Evolutionary conservation across 2,888 invertebrate genomes (phyloP).

Genomic region (Miltochrista miniata): DNA sequence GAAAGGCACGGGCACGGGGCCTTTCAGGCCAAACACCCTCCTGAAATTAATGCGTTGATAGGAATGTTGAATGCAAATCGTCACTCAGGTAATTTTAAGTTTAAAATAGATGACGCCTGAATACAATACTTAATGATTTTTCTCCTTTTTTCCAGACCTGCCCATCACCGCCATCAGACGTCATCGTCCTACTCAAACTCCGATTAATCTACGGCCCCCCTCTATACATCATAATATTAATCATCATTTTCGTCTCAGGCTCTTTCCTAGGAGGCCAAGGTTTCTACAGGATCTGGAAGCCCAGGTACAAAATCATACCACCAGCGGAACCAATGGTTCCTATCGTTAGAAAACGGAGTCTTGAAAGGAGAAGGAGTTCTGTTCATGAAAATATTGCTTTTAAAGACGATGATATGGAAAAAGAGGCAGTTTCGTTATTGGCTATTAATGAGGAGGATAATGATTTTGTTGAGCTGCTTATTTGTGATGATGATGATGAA

Average conservation of each 20-base stretch:
- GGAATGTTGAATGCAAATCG: too few relatives aligned
- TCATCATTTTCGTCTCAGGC: conserved; percentile 74
- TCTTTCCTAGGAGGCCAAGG: conserved; percentile 68
- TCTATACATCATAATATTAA: conserved; percentile 68
- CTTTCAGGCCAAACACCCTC: too few relatives aligned
- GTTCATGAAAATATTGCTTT: conserved; percentile 55
- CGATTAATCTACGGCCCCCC: conserved; percentile 80
- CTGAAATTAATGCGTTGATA: too few relatives aligned
- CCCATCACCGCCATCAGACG: conserved; percentile 63
- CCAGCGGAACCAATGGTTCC: conserved; percentile 30
- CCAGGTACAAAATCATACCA: conserved; percentile 58
- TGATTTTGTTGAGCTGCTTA: conserved; percentile 52
- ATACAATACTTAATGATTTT: too few relatives aligned
- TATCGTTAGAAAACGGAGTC: conserved; percentile 34
- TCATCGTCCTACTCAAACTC: conserved; percentile 70
- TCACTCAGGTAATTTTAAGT: too few relatives aligned
- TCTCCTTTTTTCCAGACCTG: conserved; percentile 57
- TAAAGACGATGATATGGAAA: conserved; percentile 51
- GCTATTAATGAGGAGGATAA: conserved; percentile 62
- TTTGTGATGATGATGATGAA: conserved; percentile 35
- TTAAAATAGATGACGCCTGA: too few relatives aligned
- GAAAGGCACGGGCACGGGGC: too few relatives aligned
- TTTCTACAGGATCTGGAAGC: conserved; percentile 58
- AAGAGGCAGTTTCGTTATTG: conserved; percentile 64
- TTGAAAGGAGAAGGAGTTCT: conserved; percentile 49